Evolutionary conservation across 2,113 vertebrate species (phyloP).

Genomic region (Hystrix brachyura): DNA sequence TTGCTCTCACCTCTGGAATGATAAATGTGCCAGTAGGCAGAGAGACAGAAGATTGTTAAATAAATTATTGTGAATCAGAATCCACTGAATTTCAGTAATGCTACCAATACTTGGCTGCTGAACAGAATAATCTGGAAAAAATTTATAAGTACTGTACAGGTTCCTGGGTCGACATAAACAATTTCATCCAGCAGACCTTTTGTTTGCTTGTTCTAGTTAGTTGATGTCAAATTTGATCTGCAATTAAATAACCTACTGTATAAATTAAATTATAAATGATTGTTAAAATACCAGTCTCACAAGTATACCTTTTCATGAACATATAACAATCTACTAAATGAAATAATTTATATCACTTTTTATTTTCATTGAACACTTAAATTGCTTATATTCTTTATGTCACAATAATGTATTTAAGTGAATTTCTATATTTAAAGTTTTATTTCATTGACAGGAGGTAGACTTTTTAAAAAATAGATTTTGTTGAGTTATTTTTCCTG

Average conservation of each 20-base stretch:
- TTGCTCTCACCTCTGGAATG: not conserved
- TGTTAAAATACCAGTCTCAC: not conserved
- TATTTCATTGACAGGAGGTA: not conserved
- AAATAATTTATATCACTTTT: not conserved
- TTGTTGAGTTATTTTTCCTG: not conserved
- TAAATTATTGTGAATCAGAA: constrained; percentile 17
- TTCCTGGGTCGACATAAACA: not conserved
- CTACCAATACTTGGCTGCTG: not conserved
- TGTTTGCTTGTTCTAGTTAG: not conserved
- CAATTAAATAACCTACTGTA: not conserved
- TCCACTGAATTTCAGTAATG: not conserved
- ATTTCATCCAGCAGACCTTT: not conserved
- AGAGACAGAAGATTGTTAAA: not conserved
- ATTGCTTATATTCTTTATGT: not conserved
- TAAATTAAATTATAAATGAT: not conserved
- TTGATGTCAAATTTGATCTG: constrained; percentile 4
- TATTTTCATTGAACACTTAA: not conserved
- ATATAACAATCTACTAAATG: not conserved
- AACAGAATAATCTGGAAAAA: constrained; percentile 33
- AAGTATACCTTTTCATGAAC: not conserved
- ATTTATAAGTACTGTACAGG: not conserved
- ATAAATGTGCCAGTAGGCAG: not conserved
- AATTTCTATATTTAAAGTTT: not conserved
- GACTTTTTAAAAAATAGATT: not conserved
- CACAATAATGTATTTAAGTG: constrained; percentile 22